phyloP scores from a whole-genome alignment of 2,113 vertebrate species.

The Larimichthys polyactis region DNA sequence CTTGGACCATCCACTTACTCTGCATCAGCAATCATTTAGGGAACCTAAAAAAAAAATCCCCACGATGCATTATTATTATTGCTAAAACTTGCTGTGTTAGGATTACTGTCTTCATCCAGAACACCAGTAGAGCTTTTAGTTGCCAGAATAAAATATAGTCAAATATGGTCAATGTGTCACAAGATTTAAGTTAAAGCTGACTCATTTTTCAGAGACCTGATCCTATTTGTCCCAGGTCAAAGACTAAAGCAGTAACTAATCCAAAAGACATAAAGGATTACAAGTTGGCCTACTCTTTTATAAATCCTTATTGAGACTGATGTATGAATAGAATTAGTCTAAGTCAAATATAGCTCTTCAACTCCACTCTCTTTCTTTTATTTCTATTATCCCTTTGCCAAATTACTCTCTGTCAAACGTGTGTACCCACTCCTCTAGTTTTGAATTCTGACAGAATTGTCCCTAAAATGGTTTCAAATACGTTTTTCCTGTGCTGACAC shows the following conservation, averaged over 20 bases:
- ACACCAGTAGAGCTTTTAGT: not conserved
- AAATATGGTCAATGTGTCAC: not conserved
- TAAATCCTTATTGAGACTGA: conserved; percentile 7
- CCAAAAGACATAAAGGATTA: conserved; percentile 14
- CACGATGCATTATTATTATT: not conserved
- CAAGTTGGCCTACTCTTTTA: not conserved
- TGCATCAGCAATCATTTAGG: not conserved
- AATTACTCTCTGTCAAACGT: not conserved
- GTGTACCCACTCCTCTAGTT: not conserved
- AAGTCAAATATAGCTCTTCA: not conserved
- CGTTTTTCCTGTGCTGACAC: not conserved
- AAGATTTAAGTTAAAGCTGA: not conserved
- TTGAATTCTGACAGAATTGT: not conserved
- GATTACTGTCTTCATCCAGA: not conserved
- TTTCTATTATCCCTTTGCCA: not conserved
- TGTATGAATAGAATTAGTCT: not conserved
- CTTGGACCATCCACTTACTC: not conserved
- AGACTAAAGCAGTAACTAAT: conserved; percentile 21
- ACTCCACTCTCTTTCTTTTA: not conserved
- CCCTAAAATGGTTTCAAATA: not conserved
- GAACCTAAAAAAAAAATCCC: not conserved
- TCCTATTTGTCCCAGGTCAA: conserved; percentile 12
- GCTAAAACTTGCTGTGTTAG: not conserved
- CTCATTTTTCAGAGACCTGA: not conserved
- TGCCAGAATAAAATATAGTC: not conserved